phyloP scores from a whole-genome alignment of 2,797 vertebrate genomes.

The Catamblyrhynchus diadema region DNA sequence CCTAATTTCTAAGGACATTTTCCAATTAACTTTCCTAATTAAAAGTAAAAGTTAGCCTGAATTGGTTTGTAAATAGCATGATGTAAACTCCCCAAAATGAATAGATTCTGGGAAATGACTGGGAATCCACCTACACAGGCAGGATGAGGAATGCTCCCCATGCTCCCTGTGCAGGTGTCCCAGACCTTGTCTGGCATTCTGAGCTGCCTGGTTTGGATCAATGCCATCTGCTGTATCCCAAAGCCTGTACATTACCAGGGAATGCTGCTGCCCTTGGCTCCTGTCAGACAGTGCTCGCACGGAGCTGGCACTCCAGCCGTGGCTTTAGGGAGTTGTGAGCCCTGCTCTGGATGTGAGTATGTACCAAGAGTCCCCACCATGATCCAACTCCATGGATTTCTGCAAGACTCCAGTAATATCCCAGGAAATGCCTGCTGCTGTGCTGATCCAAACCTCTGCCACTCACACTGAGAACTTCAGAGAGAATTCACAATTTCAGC shows the following conservation, averaged over 20 bases:
- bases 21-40: conserved; percentile 37
- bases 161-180: background rate
- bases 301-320: background rate
- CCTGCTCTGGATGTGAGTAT: background rate
- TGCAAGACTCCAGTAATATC: background rate
- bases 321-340: background rate
- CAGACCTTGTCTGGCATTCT: background rate
- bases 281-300: background rate
- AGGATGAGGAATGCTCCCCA: background rate
- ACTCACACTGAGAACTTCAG: background rate
- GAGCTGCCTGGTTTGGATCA: background rate
- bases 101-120: background rate
- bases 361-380: background rate
- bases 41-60: conserved; percentile 1
- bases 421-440: background rate
- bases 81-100: background rate
- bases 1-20: conserved; percentile 14
- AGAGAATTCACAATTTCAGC: background rate
- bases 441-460: background rate
- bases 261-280: background rate
- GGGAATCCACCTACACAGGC: background rate
- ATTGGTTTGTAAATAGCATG: background rate
- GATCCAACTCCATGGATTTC: background rate
- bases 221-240: background rate
- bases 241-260: background rate